phyloP scores from a whole-genome alignment of 2,888 invertebrate genomes.

The Apamea epomidion region DNA sequence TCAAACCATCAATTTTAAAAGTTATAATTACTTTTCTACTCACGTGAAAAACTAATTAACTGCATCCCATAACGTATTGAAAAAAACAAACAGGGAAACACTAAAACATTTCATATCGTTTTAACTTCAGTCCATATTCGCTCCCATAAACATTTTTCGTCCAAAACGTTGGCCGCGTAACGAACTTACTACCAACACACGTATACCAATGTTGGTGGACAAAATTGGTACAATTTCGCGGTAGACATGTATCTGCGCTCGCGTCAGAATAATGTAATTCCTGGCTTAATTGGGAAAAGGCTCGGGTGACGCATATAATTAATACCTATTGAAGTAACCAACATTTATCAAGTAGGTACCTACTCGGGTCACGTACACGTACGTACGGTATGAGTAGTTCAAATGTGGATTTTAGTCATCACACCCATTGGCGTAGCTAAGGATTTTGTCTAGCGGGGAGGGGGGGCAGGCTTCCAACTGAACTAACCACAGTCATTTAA shows the following conservation, averaged over 20 bases:
- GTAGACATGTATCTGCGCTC: slow-evolving; percentile 46
- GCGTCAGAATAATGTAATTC: slow-evolving; percentile 58
- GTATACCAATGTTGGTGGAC: slow-evolving; percentile 36
- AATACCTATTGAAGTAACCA: slow-evolving; percentile 48
- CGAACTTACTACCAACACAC: slow-evolving; percentile 38
- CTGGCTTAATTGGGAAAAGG: slow-evolving; percentile 64
- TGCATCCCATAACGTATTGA: slow-evolving; percentile 23
- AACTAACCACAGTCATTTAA: neutral
- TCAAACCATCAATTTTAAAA: slow-evolving; percentile 3
- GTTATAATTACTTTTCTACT: neutral
- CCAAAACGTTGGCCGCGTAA: slow-evolving; percentile 28
- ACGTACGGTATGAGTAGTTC: neutral
- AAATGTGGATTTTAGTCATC: neutral
- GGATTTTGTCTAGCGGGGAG: too few species aligned
- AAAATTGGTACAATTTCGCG: slow-evolving; percentile 59
- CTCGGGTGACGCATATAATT: slow-evolving; percentile 49
- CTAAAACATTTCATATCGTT: slow-evolving; percentile 53
- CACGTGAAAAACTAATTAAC: slow-evolving; percentile 39
- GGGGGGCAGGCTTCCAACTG: too few species aligned
- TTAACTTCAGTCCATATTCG: slow-evolving; percentile 22
- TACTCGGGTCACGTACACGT: neutral
- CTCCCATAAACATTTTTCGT: slow-evolving; percentile 27
- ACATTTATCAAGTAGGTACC: slow-evolving; percentile 18
- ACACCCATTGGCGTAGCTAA: neutral
- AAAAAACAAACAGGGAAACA: slow-evolving; percentile 25